Base-by-base conservation (phyloP, 2,113 vertebrate species). In the Gobiocypris rarus region DNA sequence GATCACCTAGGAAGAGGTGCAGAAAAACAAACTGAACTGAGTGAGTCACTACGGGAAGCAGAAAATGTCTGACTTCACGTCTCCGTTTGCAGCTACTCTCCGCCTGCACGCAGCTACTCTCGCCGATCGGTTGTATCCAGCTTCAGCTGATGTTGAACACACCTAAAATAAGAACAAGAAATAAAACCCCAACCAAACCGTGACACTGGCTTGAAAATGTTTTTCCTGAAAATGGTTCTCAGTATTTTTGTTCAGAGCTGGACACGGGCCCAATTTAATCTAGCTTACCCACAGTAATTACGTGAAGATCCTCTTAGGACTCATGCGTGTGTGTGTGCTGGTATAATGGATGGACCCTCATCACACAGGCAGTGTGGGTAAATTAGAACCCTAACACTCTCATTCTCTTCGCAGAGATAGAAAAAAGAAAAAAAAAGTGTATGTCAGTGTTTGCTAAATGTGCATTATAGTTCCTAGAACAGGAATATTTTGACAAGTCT, bases 281-380 rank as follows among this genome's bases (percentile, higher is more conserved):
- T 82, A 50, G 74, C 34, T 28, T 78, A 88, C 81, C 80, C 84
- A 88, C 83, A 81, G 84, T 86, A 88, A 88, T 88, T 88, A 84
- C 19, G 28, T 59, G 50, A 67, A 86, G 82, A 86, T 86, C 54
- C 84, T 84, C 87, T 84, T 58, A 19, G 70, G 85, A 71, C 75
- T 52, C 19, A 19, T 74, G 71, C 58, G 54, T 74, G 71, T 74
- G 54, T 50, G 75, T 74, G 79, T n/a, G 83, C 50, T 56, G 59
- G 15, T 19, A 59, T 83, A 83, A 80, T 85, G 58, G 76, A 85
- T 88, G 81, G 82, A 70, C 59, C 81, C 43, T 63, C 70, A 83
- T 85, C 83, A 83, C 70, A 69, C 58, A 83, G 84, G 58, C 77
- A 63, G 77, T 61, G 73, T 82, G 78, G 87, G 82, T 77, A 86